Base-by-base conservation (phyloP, 2,888 invertebrate genomes). In the Drosophila melanocephala region DNA sequence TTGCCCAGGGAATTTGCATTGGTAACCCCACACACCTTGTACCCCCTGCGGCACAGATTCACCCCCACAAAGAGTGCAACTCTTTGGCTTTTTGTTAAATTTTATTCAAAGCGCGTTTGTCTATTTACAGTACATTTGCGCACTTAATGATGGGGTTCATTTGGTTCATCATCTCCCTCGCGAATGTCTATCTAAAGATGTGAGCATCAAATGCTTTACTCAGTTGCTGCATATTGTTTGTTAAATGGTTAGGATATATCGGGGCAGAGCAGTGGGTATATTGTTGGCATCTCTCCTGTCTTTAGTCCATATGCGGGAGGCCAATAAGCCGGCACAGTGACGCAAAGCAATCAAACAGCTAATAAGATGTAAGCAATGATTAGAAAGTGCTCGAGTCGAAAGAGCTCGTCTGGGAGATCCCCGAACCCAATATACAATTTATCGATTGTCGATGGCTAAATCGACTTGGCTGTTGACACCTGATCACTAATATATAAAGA, bases 81-180 rank as follows among this genome's bases (percentile, higher is more conserved):
- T 89, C 89, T 88, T 87, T 51, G 62, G 60, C 66, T 72, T 75
- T 76, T 77, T 79, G 84, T 76, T 77, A 70, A 84, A 92, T 91
- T 92, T 90, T 92, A 93, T 93, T 93, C 93, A 93, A 92, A 92
- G 88, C 93, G 93, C 93, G 91, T 92, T 92, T 92, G 92, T 91
- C 92, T 92, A 92, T 93, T 93, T 93, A 92, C 93, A 93, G 93
- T 93, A 92, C 92, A 93, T 93, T 93, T 93, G 92, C 92, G 92
- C 93, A 93, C 91, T 93, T 93, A 93, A 93, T 93, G 93, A 93
- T 84, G 92, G 90, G 88, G 83, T 89, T 79, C 86, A 75, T 70
- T 82, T 75, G 79, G 63, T 42, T 53, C 50, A 33, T 22, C 30
- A 19, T 37, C 37, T 35, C 33, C 56, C 35, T 5, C 30, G 53